Evolutionary conservation across 2,113 vertebrate species (phyloP), one percentile per base, ranked within the genome.

Genomic region (Tinamus guttatus): DNA sequence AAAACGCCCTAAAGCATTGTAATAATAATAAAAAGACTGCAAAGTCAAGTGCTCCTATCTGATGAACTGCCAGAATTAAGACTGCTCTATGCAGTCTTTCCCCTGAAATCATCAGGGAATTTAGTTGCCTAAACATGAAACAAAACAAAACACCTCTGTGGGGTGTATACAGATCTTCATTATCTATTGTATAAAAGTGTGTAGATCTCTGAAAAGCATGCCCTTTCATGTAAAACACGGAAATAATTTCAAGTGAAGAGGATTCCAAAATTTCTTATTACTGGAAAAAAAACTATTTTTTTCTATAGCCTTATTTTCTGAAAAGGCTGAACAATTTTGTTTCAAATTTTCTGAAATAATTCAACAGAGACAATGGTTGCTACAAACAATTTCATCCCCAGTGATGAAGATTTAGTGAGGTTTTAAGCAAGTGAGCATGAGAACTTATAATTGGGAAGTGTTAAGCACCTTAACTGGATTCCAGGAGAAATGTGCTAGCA

Each of bases 1-100:
- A 73, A 62, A 90, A 81, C 9, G 1, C 28, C 59, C 63, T 65
- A 27, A 80, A 90, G 49, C 12, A 49, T 25, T n/a, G 15, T 17
- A 43, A 34, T 7, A 86, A 89, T n/a, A 87, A 74, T 41, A 41
- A 41, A 41, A 41, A 89, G 30, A 51, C 54, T 80, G 67, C 40
- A 54, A 93, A 80, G 64, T 92, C 70, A 84, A 86, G 56, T 25
- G 34, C 25, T 83, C 17, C 45, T 74, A 36, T 74, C 85, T 93
- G 91, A 90, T 63, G 64, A 90, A 68, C n/a, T 81, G 45, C 30
- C 56, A 94, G 47, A 94, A 47, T 69, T 68, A 83, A 77, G 68
- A 81, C 9, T 40, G 30, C 28, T 88, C 34, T 83, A 11, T 34
- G 32, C 60, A 84, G 36, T 71, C 90, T 71, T 41, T 88, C 62